Evolutionary conservation across 2,888 invertebrate genomes (phyloP).

Genomic region (Melanchra persicariae): DNA sequence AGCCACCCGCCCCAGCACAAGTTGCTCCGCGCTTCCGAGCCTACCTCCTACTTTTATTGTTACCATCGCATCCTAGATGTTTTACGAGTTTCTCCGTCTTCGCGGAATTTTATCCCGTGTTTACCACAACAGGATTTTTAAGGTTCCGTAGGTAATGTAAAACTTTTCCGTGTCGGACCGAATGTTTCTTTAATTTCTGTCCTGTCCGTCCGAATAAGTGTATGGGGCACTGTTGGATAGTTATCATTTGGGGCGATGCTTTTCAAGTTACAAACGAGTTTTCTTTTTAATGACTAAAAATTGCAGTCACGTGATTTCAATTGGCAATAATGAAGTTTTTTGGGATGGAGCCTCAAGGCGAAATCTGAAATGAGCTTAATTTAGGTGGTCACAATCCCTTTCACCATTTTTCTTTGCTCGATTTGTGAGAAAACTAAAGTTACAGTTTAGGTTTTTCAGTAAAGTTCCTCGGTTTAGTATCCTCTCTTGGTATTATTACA

Average conservation of each 20-base stretch:
- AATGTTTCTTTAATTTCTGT: background rate
- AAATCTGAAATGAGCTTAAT: background rate
- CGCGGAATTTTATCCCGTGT: slow-evolving; percentile 50
- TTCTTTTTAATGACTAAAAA: no score
- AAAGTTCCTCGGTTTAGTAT: background rate
- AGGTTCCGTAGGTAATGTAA: background rate
- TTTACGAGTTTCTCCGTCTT: slow-evolving; percentile 78
- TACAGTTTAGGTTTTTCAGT: no score
- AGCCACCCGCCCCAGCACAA: slow-evolving; percentile 77
- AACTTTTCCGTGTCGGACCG: background rate
- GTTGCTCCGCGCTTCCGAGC: slow-evolving; percentile 71
- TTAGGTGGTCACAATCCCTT: background rate
- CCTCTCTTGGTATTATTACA: background rate
- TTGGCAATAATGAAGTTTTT: background rate
- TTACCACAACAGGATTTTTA: slow-evolving; percentile 23
- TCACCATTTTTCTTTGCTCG: background rate
- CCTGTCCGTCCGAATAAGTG: background rate
- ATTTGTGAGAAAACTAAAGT: background rate
- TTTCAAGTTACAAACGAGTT: background rate
- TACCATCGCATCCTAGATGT: slow-evolving; percentile 73
- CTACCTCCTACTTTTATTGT: slow-evolving; percentile 79
- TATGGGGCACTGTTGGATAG: background rate
- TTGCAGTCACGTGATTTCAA: background rate
- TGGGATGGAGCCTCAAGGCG: background rate
- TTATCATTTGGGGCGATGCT: background rate